A percentile compares a stretch with the other conserved stretches of the same genome.
Evolutionary conservation across 2,797 vertebrate species (phyloP).

Genomic region (Loris lydekkerianus): DNA sequence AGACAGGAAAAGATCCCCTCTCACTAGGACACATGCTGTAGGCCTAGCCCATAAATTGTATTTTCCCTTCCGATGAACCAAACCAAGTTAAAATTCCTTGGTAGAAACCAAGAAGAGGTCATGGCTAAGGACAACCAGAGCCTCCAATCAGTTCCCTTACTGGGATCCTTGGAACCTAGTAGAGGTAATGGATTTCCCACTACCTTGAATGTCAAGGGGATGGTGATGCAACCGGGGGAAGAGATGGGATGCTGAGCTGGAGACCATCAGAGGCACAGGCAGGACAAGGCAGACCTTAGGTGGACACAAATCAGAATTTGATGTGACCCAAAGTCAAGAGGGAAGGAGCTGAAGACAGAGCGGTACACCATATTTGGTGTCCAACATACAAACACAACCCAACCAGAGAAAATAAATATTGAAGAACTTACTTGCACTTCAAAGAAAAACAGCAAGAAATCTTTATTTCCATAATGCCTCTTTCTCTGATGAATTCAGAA

Average conservation of each 20-base stretch:
- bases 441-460: conserved; percentile 60
- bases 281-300: neutral
- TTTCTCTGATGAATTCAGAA: conserved; percentile 69
- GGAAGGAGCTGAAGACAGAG: neutral
- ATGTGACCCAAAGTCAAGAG: neutral
- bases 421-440: conserved; percentile 46
- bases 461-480: conserved; percentile 40
- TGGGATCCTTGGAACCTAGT: neutral
- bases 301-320: neutral
- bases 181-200: neutral
- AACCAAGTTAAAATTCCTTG: neutral
- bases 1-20: neutral
- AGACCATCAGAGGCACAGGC: neutral
- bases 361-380: neutral
- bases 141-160: neutral
- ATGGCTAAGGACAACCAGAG: neutral
- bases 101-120: neutral
- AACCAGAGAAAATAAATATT: neutral
- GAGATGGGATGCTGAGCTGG: neutral
- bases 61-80: conserved; percentile 13
- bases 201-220: neutral
- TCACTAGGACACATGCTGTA: neutral
- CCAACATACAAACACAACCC: neutral
- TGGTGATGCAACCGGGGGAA: neutral
- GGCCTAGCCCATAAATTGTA: neutral